phyloP scores from a whole-genome alignment of 2,113 vertebrate species.

The Salvelinus namaycush region DNA sequence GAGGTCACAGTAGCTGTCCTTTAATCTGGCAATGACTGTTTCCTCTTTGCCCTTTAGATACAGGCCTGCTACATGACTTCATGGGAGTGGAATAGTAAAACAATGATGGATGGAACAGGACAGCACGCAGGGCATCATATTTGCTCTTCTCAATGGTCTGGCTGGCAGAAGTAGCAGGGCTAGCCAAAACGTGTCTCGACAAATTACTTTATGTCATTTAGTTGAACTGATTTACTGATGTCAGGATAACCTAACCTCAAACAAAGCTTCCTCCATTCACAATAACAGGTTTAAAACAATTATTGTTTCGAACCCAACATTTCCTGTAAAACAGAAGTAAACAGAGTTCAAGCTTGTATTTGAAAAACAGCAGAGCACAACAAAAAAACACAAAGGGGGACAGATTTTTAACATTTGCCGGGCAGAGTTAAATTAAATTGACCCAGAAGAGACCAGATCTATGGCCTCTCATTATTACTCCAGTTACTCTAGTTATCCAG shows the following conservation, averaged over 20 bases:
- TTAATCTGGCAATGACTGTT: neutral
- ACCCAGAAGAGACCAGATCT: neutral
- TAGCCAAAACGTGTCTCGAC: neutral
- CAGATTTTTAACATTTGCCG: neutral
- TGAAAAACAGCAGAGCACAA: neutral
- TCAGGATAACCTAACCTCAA: neutral
- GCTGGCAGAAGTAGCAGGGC: neutral
- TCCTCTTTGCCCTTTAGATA: neutral
- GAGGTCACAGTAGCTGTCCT: neutral
- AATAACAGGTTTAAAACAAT: neutral
- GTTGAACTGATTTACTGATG: neutral
- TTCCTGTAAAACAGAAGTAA: neutral
- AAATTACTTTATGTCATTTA: neutral
- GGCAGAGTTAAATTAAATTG: neutral
- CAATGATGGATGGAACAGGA: neutral
- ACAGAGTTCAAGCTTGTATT: neutral
- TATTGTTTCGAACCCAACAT: neutral
- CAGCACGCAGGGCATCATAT: neutral
- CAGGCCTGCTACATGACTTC: neutral
- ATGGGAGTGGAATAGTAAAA: neutral
- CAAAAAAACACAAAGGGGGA: neutral
- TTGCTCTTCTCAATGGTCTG: neutral
- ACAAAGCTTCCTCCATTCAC: neutral
- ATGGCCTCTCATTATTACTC: neutral
- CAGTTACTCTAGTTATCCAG: neutral